These are phyloP conservation scores for Petrocephalus schoutedeni DNA, from an alignment of 2,797 vertebrate genomes.

Conservation along the genomic window DNA sequence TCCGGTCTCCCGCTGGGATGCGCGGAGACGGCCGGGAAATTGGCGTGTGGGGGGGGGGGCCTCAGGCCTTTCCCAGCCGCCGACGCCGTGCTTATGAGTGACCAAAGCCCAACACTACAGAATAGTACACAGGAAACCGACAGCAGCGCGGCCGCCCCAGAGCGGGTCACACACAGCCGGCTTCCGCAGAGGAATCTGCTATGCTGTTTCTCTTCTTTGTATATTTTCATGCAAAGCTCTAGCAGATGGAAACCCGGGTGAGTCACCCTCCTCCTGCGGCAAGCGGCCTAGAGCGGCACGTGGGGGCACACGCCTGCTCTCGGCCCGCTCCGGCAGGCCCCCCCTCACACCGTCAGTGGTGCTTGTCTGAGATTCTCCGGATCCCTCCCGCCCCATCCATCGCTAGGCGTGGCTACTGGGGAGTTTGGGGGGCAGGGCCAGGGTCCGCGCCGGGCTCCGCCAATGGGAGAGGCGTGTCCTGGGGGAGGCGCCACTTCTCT, in stretches of 20 bases:
- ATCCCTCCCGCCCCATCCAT: background rate
- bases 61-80: background rate
- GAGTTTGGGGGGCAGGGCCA: conserved; percentile 52
- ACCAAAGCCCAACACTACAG: background rate
- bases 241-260: conserved; percentile 34
- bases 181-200: conserved; percentile 19
- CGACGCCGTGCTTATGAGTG: background rate
- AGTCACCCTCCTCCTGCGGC: background rate
- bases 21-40: background rate
- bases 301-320: conserved; percentile 22
- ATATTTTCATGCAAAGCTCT: conserved; percentile 54
- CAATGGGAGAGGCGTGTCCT: conserved; percentile 28
- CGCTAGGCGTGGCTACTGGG: conserved; percentile 9
- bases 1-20: background rate
- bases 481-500: conserved; percentile 32
- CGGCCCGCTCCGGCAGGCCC: background rate
- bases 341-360: background rate
- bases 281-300: conserved; percentile 34
- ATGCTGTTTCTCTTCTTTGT: background rate
- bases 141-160: conserved; percentile 16
- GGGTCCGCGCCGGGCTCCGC: conserved; percentile 34
- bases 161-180: conserved; percentile 15
- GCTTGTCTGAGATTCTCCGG: background rate
- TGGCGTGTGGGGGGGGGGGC: background rate
- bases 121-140: background rate